Evolutionary conservation across 2,888 invertebrate genomes (phyloP).

Genomic region (Cistogaster globosa): DNA sequence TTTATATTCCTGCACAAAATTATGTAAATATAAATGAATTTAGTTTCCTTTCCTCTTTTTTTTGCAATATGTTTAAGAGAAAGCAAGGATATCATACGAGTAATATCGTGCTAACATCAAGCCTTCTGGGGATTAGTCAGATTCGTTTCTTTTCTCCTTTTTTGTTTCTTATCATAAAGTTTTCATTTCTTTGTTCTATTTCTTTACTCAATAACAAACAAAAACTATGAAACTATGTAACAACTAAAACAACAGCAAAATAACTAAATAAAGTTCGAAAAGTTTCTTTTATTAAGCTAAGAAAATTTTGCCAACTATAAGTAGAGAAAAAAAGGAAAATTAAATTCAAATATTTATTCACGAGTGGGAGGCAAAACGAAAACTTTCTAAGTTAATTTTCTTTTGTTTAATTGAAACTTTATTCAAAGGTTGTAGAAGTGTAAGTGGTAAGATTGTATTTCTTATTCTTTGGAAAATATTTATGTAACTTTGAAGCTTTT

Average conservation of each 20-base stretch:
- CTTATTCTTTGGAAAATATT: slow-evolving; percentile 1
- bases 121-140: slow-evolving; percentile 39
- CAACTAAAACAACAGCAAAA: slow-evolving; percentile 13
- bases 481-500: background rate
- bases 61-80: background rate
- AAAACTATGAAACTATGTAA: background rate
- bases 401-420: slow-evolving; percentile 57
- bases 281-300: slow-evolving; percentile 52
- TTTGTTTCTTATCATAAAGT: slow-evolving; percentile 45
- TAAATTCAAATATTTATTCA: slow-evolving; percentile 4
- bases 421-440: background rate
- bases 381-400: slow-evolving; percentile 56
- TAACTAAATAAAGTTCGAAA: slow-evolving; percentile 47
- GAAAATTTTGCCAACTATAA: slow-evolving; percentile 18
- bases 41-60: background rate
- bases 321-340: background rate
- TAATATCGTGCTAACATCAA: slow-evolving; percentile 61
- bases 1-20: background rate
- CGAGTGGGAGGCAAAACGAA: background rate
- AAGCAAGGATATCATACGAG: background rate
- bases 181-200: slow-evolving; percentile 22
- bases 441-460: background rate
- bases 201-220: background rate
- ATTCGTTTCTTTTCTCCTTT: background rate
- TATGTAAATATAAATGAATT: background rate